Evolutionary conservation across 2,113 vertebrate species (phyloP).

Genomic region (Sus scrofa): DNA sequence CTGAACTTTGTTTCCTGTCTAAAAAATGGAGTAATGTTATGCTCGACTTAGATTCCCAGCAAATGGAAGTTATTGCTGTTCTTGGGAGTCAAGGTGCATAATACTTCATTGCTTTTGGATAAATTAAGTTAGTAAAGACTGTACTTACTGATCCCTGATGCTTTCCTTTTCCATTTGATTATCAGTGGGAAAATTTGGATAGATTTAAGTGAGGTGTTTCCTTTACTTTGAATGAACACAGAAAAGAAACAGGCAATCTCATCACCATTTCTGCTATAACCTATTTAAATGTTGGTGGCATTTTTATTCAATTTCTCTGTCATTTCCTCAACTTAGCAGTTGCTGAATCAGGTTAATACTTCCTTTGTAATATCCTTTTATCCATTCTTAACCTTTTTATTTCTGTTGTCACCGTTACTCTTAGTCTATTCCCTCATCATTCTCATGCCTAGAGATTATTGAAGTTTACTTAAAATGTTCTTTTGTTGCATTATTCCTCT

Average conservation of each 20-base stretch:
- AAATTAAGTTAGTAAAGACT: not conserved
- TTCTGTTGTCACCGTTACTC: not conserved
- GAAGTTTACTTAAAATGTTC: conserved; percentile 45
- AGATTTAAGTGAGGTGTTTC: conserved; percentile 37
- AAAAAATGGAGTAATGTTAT: conserved; percentile 4
- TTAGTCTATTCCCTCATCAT: conserved; percentile 22
- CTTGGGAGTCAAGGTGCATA: conserved; percentile 31
- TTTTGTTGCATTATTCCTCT: conserved; percentile 55
- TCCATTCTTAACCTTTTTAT: conserved; percentile 18
- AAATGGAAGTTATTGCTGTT: not conserved
- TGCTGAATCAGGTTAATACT: conserved; percentile 26
- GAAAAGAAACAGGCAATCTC: conserved; percentile 45
- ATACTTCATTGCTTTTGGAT: conserved; percentile 39
- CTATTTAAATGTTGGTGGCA: conserved; percentile 22
- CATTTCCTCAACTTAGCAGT: not conserved
- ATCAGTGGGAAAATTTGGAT: conserved; percentile 44
- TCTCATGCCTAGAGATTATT: conserved; percentile 51
- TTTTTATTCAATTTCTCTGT: conserved; percentile 28
- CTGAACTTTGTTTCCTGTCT: conserved; percentile 32
- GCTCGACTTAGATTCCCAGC: not conserved
- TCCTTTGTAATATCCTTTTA: not conserved
- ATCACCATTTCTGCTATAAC: not conserved
- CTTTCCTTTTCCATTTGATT: conserved; percentile 1
- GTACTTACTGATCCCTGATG: not conserved
- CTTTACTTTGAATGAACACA: conserved; percentile 61